Evolutionary conservation across 2,797 vertebrate genomes (phyloP).

Genomic region (Cuniculus paca): DNA sequence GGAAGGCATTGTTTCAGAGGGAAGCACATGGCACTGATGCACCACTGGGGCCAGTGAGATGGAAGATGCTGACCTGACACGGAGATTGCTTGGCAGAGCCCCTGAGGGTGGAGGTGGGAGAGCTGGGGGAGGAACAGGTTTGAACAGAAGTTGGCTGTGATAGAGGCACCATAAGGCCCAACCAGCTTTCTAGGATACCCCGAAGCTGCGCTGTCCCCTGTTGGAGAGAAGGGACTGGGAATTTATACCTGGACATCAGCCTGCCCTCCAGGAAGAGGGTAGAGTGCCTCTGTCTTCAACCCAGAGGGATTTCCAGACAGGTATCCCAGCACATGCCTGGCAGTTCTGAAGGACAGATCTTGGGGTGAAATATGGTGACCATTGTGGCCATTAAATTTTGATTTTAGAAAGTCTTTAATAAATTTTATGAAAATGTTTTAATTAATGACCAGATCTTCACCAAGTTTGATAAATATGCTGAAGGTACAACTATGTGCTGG

Average conservation of each 20-base stretch:
- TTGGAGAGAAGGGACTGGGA: neutral
- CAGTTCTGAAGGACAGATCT: neutral
- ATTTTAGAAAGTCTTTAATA: neutral
- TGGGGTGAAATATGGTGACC: neutral
- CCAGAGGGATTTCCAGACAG: neutral
- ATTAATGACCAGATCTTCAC: neutral
- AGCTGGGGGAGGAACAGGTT: neutral
- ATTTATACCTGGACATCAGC: neutral
- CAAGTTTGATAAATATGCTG: neutral
- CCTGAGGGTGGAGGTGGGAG: neutral
- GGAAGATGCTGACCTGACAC: neutral
- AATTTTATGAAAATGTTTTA: neutral
- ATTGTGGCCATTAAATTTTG: neutral
- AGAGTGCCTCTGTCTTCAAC: neutral
- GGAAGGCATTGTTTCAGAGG: neutral
- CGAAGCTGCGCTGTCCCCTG: neutral
- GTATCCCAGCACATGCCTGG: neutral
- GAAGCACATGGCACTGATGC: neutral
- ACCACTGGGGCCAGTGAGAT: neutral
- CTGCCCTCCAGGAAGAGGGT: neutral
- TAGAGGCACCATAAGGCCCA: neutral
- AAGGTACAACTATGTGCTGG: neutral
- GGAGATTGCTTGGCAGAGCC: neutral
- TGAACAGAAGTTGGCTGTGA: neutral
- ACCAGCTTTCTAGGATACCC: neutral